Evolutionary conservation across 2,113 vertebrate genomes (phyloP), one percentile per base, ranked within the genome.

Genomic region (Herpailurus yagouaroundi): DNA sequence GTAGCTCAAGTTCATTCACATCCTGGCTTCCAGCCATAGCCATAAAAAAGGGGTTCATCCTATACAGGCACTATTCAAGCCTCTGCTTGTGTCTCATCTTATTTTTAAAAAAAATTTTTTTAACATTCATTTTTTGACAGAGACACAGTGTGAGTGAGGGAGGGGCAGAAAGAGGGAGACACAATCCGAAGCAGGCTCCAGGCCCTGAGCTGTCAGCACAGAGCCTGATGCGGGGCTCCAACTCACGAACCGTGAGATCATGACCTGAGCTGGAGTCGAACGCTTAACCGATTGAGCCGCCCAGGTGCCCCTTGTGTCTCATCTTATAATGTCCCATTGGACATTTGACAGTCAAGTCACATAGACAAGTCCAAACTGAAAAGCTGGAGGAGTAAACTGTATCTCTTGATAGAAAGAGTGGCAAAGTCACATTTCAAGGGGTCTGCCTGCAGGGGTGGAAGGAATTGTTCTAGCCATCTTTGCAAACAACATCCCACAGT

Each of bases 241-340:
- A 45, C 45, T 45, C 7, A 45, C 7, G 45, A 45, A 45, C 45
- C 1, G 1, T 45, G 45, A 45, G 45, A 45, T 45, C 45, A 45
- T 45, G 45, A 45, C 45, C 45, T 45, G 45, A 45, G 45, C 45
- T 9, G 45, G 45, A 45, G 45, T 45, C 45, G 45, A 8, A 9
- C 8, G 45, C 45, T 45, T 45, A 45, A 45, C 45, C 8, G 45
- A 45, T 45, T 45, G 45, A 45, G 45, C 45, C 45, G 8, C 45
- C 45, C 45, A 45, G 45, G 45, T 45, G 45, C 45, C 8, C 45
- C 77, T 50, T 89, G 5, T 14, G 45, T 95, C 57, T 64, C 55
- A 33, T 66, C 77, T 89, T 48, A 33, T 74, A 36, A 63, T 33
- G 41, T 95, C 50, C n/a, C 74, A 94, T 27, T 63, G 85, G 84